Percentiles rank a stretch among this genome's conserved stretches.
Conservation (phyloP, 2,888 invertebrate species). For the Phragmatobia fuliginosa region DNA sequence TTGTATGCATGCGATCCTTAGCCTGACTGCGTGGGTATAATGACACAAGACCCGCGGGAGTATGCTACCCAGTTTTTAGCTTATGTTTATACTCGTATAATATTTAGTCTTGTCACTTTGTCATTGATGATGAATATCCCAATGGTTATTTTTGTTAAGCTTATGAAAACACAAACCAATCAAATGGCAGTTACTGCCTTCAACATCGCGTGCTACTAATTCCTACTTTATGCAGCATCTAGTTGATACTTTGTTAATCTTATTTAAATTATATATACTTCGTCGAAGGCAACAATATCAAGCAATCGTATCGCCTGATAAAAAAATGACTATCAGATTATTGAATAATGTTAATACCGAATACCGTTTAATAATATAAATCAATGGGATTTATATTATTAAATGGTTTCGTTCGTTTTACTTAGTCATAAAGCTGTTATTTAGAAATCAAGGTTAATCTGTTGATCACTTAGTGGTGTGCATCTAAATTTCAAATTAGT, state of each 20-base stretch:
- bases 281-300: background rate
- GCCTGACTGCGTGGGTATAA: slow-evolving; percentile 70
- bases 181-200: background rate
- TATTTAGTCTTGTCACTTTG: slow-evolving; percentile 12
- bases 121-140: slow-evolving; percentile 7
- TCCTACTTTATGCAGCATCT: background rate
- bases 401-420: too few relatives aligned
- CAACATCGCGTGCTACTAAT: background rate
- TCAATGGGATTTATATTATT: too few relatives aligned
- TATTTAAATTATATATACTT: background rate
- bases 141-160: background rate
- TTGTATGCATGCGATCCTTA: slow-evolving; percentile 87
- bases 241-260: background rate
- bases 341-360: background rate
- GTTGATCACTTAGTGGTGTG: background rate
- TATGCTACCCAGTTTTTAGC: slow-evolving; percentile 64
- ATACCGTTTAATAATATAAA: too few relatives aligned
- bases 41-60: slow-evolving; percentile 75
- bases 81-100: slow-evolving; percentile 41
- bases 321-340: background rate
- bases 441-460: too few relatives aligned
- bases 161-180: background rate
- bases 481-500: background rate
- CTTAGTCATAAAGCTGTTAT: background rate
- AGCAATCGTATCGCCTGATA: background rate